phyloP scores from a whole-genome alignment of 2,797 vertebrate species.

The Sebastiscus albofasciatus region DNA sequence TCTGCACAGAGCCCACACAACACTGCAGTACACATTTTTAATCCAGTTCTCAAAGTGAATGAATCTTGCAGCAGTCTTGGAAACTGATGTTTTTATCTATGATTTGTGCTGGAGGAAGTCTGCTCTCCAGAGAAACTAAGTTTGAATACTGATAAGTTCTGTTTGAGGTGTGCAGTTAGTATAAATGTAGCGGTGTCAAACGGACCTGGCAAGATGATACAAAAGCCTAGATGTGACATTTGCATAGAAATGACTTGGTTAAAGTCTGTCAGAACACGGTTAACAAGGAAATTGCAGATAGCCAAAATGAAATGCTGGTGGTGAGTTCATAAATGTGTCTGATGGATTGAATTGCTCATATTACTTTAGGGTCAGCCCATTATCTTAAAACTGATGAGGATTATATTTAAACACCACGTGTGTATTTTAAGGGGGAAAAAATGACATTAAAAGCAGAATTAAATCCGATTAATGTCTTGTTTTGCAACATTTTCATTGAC shows the following conservation, averaged over 20 bases:
- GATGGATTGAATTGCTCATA: background rate
- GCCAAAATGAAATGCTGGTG: background rate
- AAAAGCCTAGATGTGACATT: background rate
- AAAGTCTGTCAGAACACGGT: background rate
- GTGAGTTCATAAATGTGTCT: background rate
- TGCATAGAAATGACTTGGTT: background rate
- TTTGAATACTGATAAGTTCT: background rate
- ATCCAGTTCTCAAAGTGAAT: background rate
- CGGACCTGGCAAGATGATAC: background rate
- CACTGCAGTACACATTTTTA: background rate
- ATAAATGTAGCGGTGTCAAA: background rate
- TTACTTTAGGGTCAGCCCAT: background rate
- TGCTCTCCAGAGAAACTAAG: background rate
- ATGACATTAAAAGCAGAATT: background rate
- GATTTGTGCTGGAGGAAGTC: background rate
- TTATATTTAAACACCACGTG: accelerated
- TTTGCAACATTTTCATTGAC: background rate
- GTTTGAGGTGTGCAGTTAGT: background rate
- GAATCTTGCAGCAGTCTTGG: background rate
- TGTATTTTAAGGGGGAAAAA: background rate
- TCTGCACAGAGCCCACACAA: background rate
- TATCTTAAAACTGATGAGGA: background rate
- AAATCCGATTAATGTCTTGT: background rate
- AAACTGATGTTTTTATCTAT: background rate
- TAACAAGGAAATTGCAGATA: background rate